These are phyloP conservation scores for Sebastes alutus DNA, from an alignment of 2,797 vertebrate species.

Conservation along the genomic window DNA sequence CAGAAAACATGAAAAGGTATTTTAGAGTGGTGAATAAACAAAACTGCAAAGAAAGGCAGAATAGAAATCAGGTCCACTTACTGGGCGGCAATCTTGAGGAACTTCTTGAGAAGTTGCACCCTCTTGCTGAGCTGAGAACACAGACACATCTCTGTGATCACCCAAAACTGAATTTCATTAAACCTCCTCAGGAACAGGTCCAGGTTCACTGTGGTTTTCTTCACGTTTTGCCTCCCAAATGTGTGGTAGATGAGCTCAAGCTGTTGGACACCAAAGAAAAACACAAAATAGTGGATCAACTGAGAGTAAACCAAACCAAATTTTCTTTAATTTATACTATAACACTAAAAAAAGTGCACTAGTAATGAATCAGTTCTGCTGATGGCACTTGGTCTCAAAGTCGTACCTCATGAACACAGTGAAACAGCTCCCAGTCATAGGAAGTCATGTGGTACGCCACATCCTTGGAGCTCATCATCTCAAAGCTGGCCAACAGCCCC, in stretches of 20 bases:
- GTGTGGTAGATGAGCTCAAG: conserved; percentile 97
- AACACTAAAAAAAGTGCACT: neutral
- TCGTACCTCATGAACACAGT: conserved; percentile 95
- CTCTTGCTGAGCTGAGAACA: conserved; percentile 96
- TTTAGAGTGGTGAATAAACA: neutral
- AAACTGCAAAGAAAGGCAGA: neutral
- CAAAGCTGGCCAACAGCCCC: conserved; percentile 90
- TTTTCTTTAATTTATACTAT: neutral
- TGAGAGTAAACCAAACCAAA: neutral
- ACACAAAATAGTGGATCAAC: neutral
- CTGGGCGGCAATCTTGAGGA: conserved; percentile 98
- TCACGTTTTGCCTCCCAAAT: conserved; percentile 94
- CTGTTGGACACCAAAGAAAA: conserved; percentile 72
- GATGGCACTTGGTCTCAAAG: neutral
- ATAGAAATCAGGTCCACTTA: conserved; percentile 78
- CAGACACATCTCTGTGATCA: conserved; percentile 95
- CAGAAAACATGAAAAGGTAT: neutral
- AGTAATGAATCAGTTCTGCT: neutral
- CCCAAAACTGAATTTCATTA: conserved; percentile 99
- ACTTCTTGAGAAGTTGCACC: conserved; percentile 98
- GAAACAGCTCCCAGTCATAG: conserved; percentile 98
- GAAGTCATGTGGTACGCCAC: conserved; percentile 95
- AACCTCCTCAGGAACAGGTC: conserved; percentile 97
- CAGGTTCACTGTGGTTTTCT: conserved; percentile 96
- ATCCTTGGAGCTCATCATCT: conserved; percentile 98